Evolutionary conservation across 2,797 vertebrate genomes (phyloP), one percentile per base, ranked within the genome.

Genomic region (Xiphorhynchus erythropygius): DNA sequence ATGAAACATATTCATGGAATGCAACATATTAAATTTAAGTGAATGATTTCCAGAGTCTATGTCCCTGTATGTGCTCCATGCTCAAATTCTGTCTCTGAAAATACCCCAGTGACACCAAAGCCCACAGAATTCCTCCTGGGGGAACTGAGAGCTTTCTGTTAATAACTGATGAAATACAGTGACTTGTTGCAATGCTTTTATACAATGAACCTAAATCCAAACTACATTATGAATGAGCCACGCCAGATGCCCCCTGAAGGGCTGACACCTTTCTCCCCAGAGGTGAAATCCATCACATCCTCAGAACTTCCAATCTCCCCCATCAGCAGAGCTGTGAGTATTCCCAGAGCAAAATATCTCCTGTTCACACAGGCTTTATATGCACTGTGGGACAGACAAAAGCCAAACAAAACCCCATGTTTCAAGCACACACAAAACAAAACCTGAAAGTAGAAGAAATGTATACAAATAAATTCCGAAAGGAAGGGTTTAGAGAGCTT

Each of bases 81-180:
- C 56, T 92, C 75, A 82, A 78, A 57, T 56, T 32, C 64, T 62
- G 68, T 65, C 56, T 92, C 87, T 91, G 82, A 59, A 57, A 84
- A 47, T 59, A 67, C 28, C 90, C 67, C 10, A 39, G 42, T 84
- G 85, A 94, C 75, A 86, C 6, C 6, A 27, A 80, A 90, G 75
- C 79, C 94, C 82, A 56, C 13, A 87, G 86, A 92, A 94, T 47
- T 94, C 89, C 94, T 94, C 89, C 78, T 1, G 16, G 95, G 94
- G 50, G 73, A 90, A 84, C 60, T 94, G 83, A 75, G 92, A 95
- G 30, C 73, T 95, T 78, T 94, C 27, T 64, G 91, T 92, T 96
- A 96, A 90, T 80, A 96, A 88, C 70, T 92, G 94, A 95, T 90
- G 94, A 88, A 95, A 74, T 79, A 37, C 65, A 87, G 69, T 52